phyloP scores from a whole-genome alignment of 2,797 vertebrate genomes.

The Onychomys arenicola region DNA sequence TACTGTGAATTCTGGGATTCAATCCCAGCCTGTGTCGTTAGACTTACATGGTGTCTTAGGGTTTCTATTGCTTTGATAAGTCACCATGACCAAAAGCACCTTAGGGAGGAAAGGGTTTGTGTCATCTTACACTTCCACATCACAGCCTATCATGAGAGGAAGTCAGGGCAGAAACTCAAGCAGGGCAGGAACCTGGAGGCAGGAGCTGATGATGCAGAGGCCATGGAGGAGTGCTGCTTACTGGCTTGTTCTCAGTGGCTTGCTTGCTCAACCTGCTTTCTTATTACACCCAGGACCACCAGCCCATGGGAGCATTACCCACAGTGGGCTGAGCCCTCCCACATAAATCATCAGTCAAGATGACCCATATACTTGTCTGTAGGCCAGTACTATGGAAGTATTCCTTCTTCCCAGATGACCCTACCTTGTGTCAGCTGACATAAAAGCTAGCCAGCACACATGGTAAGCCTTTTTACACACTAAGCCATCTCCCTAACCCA shows the following conservation, averaged over 20 bases:
- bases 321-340: neutral
- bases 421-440: no score
- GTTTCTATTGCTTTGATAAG: neutral
- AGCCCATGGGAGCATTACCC: neutral
- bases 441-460: neutral
- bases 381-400: neutral
- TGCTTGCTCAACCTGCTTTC: neutral
- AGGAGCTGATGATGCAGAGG: neutral
- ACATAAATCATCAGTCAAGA: neutral
- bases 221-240: neutral
- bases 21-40: neutral
- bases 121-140: neutral
- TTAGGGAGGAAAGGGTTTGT: neutral
- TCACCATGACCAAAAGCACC: neutral
- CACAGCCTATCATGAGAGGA: neutral
- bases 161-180: neutral
- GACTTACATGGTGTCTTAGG: neutral
- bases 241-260: neutral
- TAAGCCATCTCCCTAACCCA: neutral
- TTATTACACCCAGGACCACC: neutral
- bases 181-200: neutral
- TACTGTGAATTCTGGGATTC: neutral
- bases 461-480: neutral
- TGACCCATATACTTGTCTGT: neutral
- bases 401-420: neutral